Percentiles rank a stretch among this genome's conserved stretches.
phyloP scores from a whole-genome alignment of 1,140 invertebrate genomes.

The Prorops nasuta region DNA sequence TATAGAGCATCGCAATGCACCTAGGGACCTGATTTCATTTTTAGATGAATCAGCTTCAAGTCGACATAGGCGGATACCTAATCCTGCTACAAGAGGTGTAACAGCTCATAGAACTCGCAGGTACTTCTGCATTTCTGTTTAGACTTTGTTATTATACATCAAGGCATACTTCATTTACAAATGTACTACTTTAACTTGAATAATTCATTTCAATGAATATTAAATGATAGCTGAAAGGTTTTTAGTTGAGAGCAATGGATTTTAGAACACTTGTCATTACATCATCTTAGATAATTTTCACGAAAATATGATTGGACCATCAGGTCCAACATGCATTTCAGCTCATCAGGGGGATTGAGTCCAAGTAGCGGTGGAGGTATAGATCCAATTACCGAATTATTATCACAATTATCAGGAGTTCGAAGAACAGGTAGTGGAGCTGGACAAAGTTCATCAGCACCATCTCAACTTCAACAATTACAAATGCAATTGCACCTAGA shows the following conservation, averaged over 20 bases:
- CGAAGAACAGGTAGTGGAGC: slow-evolving; percentile 65
- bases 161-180: too few relatives aligned
- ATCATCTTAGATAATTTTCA: slow-evolving; percentile 32
- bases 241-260: too few relatives aligned
- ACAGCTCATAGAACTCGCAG: slow-evolving; percentile 72
- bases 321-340: slow-evolving; percentile 88
- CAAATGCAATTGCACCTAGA: slow-evolving; percentile 89
- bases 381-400: slow-evolving; percentile 91
- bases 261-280: slow-evolving; percentile 16
- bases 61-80: slow-evolving; percentile 82
- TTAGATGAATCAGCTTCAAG: slow-evolving; percentile 83
- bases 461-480: slow-evolving; percentile 80
- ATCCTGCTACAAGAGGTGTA: slow-evolving; percentile 70
- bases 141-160: not conserved
- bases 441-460: slow-evolving; percentile 63
- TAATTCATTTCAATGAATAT: too few relatives aligned
- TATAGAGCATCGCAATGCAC: slow-evolving; percentile 86
- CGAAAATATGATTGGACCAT: slow-evolving; percentile 36
- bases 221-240: too few relatives aligned
- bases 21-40: slow-evolving; percentile 84
- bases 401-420: slow-evolving; percentile 89
- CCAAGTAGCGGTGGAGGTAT: slow-evolving; percentile 83
- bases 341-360: slow-evolving; percentile 79
- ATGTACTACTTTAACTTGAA: too few relatives aligned
- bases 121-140: slow-evolving; percentile 27